phyloP scores from a whole-genome alignment of 1,140 invertebrate genomes.

The Melanaphis sacchari region DNA sequence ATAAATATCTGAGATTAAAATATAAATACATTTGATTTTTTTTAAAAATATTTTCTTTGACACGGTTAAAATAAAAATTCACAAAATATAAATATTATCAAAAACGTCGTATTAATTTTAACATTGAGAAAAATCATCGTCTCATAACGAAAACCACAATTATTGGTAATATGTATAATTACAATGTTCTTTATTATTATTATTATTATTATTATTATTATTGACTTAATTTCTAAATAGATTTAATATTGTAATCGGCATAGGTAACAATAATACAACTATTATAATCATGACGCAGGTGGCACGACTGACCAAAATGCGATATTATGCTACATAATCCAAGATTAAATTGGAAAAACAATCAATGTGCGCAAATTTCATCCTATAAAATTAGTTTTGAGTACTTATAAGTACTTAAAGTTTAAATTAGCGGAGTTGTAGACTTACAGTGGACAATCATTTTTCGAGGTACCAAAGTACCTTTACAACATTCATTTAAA shows the following conservation, averaged over 20 bases:
- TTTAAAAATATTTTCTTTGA: neutral
- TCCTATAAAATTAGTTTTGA: neutral
- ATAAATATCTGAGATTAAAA: neutral
- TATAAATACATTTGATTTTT: neutral
- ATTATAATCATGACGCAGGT: neutral
- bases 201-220: neutral
- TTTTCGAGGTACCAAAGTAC: neutral
- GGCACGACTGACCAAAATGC: neutral
- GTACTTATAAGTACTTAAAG: conserved; percentile 9
- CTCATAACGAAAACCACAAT: neutral
- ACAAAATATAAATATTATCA: neutral
- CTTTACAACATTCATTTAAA: neutral
- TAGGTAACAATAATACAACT: neutral
- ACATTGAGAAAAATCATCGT: neutral
- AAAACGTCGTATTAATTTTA: neutral
- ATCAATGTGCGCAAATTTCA: neutral
- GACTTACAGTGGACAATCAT: neutral
- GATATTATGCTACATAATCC: neutral
- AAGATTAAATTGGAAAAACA: neutral
- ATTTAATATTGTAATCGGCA: neutral
- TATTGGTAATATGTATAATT: neutral
- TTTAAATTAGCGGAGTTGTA: neutral
- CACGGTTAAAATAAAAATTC: neutral
- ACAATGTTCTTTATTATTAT: neutral
- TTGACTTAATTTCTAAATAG: neutral